phyloP scores from a whole-genome alignment of 2,888 invertebrate genomes.

The Eubasilissa splendida region DNA sequence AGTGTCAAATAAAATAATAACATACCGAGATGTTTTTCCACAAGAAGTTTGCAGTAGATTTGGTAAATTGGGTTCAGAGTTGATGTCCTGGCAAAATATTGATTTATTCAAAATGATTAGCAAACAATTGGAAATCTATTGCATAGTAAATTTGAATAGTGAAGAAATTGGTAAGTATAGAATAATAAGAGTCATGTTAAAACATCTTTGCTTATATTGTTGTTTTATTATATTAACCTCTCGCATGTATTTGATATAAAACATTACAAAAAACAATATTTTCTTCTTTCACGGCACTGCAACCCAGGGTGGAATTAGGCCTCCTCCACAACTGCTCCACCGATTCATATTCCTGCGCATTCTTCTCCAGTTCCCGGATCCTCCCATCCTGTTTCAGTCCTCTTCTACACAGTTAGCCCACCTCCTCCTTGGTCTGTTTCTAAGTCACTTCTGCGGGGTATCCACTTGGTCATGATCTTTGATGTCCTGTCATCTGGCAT shows the following conservation, averaged over 20 bases:
- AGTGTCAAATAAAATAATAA: slow-evolving; percentile 64
- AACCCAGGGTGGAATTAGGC: no score
- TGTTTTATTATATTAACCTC: background rate
- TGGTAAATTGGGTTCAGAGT: slow-evolving; percentile 67
- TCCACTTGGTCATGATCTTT: no score
- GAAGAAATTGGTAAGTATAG: slow-evolving; percentile 66
- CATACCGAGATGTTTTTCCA: slow-evolving; percentile 66
- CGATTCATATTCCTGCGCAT: no score
- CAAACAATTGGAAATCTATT: slow-evolving; percentile 67
- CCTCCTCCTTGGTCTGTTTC: background rate
- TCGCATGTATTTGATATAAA: background rate
- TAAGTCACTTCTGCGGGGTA: background rate
- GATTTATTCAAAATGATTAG: slow-evolving; percentile 66
- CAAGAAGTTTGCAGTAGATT: slow-evolving; percentile 65
- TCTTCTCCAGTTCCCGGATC: no score
- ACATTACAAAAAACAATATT: no score
- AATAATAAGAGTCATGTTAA: background rate
- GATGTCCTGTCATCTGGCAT: no score
- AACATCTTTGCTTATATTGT: background rate
- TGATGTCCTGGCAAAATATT: slow-evolving; percentile 70
- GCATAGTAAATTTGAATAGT: slow-evolving; percentile 66
- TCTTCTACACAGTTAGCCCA: background rate
- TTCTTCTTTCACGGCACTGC: no score
- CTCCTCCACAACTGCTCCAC: no score
- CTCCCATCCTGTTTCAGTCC: no score